Percentiles rank a stretch among this genome's conserved stretches.
Evolutionary conservation across 2,888 invertebrate genomes (phyloP).

Genomic region (Nemotelus pantherinus): DNA sequence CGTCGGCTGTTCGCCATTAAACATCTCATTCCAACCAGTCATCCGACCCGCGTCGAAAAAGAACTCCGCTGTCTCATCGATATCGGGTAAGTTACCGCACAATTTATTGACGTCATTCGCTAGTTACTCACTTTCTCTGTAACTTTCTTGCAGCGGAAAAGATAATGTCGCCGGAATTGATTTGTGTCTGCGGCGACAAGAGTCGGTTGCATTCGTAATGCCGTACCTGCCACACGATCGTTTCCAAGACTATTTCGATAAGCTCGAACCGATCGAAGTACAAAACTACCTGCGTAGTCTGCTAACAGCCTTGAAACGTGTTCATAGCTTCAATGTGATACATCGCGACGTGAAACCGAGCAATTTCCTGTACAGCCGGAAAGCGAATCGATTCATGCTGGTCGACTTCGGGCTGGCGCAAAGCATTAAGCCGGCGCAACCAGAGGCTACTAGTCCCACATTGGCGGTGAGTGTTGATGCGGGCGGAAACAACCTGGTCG

Average conservation of each 20-base stretch:
- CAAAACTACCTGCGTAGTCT: slow-evolving; percentile 83
- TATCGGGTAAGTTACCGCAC: slow-evolving; percentile 71
- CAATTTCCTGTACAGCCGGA: slow-evolving; percentile 87
- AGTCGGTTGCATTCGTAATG: slow-evolving; percentile 89
- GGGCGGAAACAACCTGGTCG: neutral
- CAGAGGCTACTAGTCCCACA: slow-evolving; percentile 34
- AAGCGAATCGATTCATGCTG: slow-evolving; percentile 75
- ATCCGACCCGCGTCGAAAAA: slow-evolving; percentile 81
- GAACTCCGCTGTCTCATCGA: slow-evolving; percentile 82
- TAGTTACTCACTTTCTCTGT: neutral
- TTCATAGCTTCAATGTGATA: slow-evolving; percentile 85
- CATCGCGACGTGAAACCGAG: slow-evolving; percentile 92
- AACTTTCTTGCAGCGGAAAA: slow-evolving; percentile 70
- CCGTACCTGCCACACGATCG: slow-evolving; percentile 85
- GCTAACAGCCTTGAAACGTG: slow-evolving; percentile 78
- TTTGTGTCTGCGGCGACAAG: slow-evolving; percentile 78
- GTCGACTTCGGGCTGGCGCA: slow-evolving; percentile 93
- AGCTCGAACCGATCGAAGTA: slow-evolving; percentile 76
- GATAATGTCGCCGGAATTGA: slow-evolving; percentile 85
- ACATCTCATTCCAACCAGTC: slow-evolving; percentile 86
- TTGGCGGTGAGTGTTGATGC: neutral
- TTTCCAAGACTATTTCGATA: slow-evolving; percentile 79
- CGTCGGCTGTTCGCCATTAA: slow-evolving; percentile 82
- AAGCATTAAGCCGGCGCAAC: slow-evolving; percentile 62
- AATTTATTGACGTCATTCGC: slow-evolving; percentile 23